Evolutionary conservation across 2,888 invertebrate genomes (phyloP).

Genomic region (Eristalinus aeneus): DNA sequence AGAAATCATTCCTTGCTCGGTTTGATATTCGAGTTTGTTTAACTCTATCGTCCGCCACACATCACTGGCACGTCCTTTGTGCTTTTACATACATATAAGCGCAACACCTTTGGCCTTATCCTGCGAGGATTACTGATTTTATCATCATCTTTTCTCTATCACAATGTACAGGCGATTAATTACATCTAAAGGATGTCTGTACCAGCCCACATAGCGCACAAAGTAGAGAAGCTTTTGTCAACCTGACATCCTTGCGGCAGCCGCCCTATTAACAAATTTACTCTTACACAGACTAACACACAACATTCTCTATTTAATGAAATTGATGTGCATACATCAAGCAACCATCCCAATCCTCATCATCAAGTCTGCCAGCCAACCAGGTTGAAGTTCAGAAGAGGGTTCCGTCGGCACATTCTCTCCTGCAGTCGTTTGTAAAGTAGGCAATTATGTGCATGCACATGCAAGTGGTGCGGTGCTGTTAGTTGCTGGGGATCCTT

Average conservation of each 20-base stretch:
- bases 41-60: neutral
- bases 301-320: conserved; percentile 42
- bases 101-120: neutral
- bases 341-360: conserved; percentile 12
- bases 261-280: conserved; percentile 54
- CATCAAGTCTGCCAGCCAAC: neutral
- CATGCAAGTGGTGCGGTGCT: conserved; percentile 28
- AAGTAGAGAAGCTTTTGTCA: neutral
- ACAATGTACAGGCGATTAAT: conserved; percentile 51
- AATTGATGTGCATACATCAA: conserved; percentile 58
- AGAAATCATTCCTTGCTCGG: neutral
- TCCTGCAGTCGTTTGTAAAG: conserved; percentile 17
- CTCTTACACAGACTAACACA: conserved; percentile 41
- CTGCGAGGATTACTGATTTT: conserved; percentile 35
- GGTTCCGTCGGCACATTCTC: neutral
- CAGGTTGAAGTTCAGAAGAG: neutral
- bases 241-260: conserved; percentile 44
- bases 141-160: conserved; percentile 32
- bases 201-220: neutral
- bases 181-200: conserved; percentile 43
- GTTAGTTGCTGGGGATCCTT: conserved; percentile 9
- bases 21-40: neutral
- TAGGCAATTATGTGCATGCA: conserved; percentile 60
- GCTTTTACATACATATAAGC: neutral
- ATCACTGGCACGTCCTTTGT: neutral